A percentile compares a stretch with the other conserved stretches of the same genome.
These are phyloP conservation scores for Apantesis nais DNA, from an alignment of 2,888 invertebrate genomes.

Conservation along the genomic window DNA sequence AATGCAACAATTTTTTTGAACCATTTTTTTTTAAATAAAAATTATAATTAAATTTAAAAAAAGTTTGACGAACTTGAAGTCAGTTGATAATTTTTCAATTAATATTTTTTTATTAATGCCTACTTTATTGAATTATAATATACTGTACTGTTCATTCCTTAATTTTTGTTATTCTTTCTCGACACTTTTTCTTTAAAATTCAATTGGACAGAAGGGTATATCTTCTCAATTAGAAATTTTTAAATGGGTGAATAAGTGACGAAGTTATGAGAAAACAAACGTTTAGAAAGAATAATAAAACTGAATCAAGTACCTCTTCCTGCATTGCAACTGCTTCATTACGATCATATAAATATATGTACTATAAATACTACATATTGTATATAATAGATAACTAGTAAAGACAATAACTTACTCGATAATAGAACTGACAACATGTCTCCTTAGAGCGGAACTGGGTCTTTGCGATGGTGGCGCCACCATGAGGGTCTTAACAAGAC, in stretches of 20 bases:
- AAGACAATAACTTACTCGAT: conserved; percentile 88
- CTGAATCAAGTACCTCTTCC: not conserved
- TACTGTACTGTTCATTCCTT: not conserved
- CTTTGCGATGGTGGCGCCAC: conserved; percentile 93
- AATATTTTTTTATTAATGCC: too few species aligned
- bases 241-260: not conserved
- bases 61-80: not conserved
- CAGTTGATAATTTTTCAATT: too few species aligned
- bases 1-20: not conserved
- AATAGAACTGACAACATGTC: conserved; percentile 93
- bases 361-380: too few species aligned
- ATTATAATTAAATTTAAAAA: too few species aligned
- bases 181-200: not conserved
- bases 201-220: not conserved
- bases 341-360: not conserved
- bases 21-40: not conserved
- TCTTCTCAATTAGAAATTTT: not conserved
- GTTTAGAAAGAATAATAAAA: not conserved
- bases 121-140: too few species aligned
- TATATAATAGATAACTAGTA: too few species aligned
- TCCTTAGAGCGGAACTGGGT: conserved; percentile 91
- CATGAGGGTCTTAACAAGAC: conserved; percentile 92
- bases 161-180: not conserved
- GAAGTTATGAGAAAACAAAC: not conserved
- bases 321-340: too few species aligned